Conservation (phyloP, 1,140 invertebrate species). For the Potamilus streckersoni region DNA sequence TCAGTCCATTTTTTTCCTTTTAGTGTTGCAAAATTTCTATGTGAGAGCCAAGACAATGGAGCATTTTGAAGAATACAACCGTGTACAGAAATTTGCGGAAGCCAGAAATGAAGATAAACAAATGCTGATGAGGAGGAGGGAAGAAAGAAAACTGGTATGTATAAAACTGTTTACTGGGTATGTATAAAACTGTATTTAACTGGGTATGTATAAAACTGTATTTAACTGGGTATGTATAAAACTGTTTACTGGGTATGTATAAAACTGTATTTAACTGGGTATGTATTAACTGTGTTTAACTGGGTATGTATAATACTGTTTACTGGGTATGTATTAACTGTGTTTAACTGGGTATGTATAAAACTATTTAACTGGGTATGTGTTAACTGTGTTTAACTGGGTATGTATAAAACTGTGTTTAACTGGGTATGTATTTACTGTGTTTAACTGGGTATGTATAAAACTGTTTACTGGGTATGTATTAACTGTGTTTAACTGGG, state of each 20-base stretch:
- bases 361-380: not conserved
- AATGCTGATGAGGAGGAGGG: conserved; percentile 43
- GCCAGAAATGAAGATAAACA: conserved; percentile 40
- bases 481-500: too few relatives aligned
- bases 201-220: not conserved
- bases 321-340: not conserved
- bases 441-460: too few relatives aligned
- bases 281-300: not conserved
- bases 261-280: not conserved
- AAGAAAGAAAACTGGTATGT: conserved; percentile 40
- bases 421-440: too few relatives aligned
- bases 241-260: not conserved
- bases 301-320: not conserved
- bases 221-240: not conserved
- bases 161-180: not conserved
- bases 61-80: conserved; percentile 42
- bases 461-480: too few relatives aligned
- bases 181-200: too few relatives aligned
- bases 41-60: conserved; percentile 45
- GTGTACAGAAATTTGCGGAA: conserved; percentile 41
- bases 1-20: conserved; percentile 9
- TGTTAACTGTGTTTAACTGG: too few relatives aligned
- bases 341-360: not conserved
- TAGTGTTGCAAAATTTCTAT: conserved; percentile 38
- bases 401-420: not conserved